Base-by-base conservation (phyloP, 1,140 invertebrate genomes). In the Drosophila auraria region DNA sequence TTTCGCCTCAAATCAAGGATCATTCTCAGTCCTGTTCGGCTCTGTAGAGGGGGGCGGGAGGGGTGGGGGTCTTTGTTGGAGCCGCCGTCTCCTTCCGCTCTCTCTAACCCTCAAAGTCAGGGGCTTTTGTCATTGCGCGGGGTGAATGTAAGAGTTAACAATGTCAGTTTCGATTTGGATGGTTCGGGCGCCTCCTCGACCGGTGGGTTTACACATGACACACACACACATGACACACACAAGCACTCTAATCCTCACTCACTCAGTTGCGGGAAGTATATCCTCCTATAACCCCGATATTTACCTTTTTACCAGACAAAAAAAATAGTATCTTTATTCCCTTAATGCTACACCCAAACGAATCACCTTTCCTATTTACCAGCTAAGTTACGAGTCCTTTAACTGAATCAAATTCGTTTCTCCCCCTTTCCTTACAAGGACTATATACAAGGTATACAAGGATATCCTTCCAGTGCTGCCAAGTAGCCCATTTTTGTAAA, bases 81-180 rank as follows among this genome's bases (percentile, higher is more conserved):
- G 68, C 68, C 68, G 68, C 68, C 68, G 63, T 74, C 51, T 59
- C 66, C 62, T 60, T 75, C 65, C 45, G 27, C 45, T 40, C 49
- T 49, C 58, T 59, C 65, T 51, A 11, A 14, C 23, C 33, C 27
- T 12, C 47, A 42, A 56, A 42, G 27, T 40, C 23, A 7, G 23
- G 60, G 61, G 23, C 40, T 74, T 33, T 70, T 71, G 53, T 82
- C 66, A 54, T 82, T 68, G 78, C 63, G 79, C 86, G 76, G 86
- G 87, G 86, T 90, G 86, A 90, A 90, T 90, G 86, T 90, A 90
- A 90, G 78, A 90, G 86, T 77, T 86, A 90, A 90, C 58, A 90
- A 90, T 90, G 86, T 90, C 69, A 90, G 86, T 89, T 80, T 90
- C 86, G 87, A 90, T 90, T 90, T 90, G 86, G 82, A 86, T 80